phyloP scores from a whole-genome alignment of 2,888 invertebrate genomes.

The Apantesis nais region DNA sequence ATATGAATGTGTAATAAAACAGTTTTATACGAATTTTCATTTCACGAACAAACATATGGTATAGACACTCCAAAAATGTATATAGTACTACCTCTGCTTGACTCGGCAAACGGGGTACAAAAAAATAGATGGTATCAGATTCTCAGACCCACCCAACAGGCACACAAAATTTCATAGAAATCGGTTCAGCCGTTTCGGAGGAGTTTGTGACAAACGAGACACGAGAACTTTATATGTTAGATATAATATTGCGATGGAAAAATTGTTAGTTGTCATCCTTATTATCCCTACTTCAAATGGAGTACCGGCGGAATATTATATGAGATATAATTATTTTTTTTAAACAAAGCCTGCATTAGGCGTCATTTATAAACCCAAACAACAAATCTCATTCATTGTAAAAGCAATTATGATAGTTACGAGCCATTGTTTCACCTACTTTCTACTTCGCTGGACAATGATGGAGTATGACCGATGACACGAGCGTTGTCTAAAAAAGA shows the following conservation, averaged over 20 bases:
- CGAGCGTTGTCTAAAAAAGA: background rate
- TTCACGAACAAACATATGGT: background rate
- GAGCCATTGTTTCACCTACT: slow-evolving; percentile 40
- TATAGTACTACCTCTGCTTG: too few relatives aligned
- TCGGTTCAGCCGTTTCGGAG: too few relatives aligned
- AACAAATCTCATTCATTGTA: slow-evolving; percentile 34
- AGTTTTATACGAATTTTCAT: too few relatives aligned
- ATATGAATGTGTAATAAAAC: too few relatives aligned
- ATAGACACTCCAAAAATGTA: too few relatives aligned
- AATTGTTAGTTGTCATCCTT: slow-evolving; percentile 9
- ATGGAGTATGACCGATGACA: slow-evolving; percentile 27
- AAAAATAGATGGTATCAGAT: too few relatives aligned
- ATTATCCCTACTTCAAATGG: background rate
- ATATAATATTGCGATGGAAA: background rate
- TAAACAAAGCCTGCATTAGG: slow-evolving; percentile 38
- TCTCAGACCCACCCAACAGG: too few relatives aligned
- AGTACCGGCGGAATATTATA: background rate
- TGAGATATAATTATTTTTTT: background rate
- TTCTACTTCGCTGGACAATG: slow-evolving; percentile 42
- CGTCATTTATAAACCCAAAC: slow-evolving; percentile 38
- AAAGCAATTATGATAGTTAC: slow-evolving; percentile 40
- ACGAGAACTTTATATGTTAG: too few relatives aligned
- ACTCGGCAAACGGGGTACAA: too few relatives aligned
- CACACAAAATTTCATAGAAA: too few relatives aligned
- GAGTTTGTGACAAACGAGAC: too few relatives aligned